phyloP scores from a whole-genome alignment of 2,797 vertebrate genomes.

The Perodicticus potto region DNA sequence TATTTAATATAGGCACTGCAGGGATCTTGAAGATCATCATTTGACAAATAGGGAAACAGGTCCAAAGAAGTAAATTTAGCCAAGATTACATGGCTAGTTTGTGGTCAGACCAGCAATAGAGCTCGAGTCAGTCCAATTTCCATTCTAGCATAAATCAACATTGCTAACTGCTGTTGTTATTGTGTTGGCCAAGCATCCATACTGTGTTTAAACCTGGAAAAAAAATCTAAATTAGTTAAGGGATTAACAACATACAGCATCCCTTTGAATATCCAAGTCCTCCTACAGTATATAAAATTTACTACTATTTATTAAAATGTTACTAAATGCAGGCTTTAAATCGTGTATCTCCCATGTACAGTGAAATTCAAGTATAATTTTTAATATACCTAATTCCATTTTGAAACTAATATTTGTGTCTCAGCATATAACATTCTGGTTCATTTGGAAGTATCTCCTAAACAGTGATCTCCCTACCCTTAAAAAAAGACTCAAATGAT shows the following conservation, averaged over 20 bases:
- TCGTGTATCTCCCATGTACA: neutral
- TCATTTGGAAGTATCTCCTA: slow-evolving; percentile 16
- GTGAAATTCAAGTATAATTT: slow-evolving; percentile 17
- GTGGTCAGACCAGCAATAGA: slow-evolving; percentile 31
- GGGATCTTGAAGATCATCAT: neutral
- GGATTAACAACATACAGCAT: neutral
- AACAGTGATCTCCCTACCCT: neutral
- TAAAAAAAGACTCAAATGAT: neutral
- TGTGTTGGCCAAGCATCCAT: neutral
- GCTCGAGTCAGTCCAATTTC: slow-evolving; percentile 39
- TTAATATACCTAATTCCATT: slow-evolving; percentile 6
- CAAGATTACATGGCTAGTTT: slow-evolving; percentile 19
- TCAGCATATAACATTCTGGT: neutral
- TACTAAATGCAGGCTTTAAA: neutral
- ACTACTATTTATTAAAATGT: neutral
- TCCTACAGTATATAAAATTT: neutral
- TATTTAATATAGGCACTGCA: neutral
- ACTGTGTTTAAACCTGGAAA: neutral
- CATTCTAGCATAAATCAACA: neutral
- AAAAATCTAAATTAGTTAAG: neutral
- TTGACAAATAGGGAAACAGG: slow-evolving; percentile 9
- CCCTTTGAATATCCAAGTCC: neutral
- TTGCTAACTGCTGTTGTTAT: neutral
- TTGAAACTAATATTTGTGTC: slow-evolving; percentile 42
- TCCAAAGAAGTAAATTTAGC: slow-evolving; percentile 29